Evolutionary conservation across 1,140 invertebrate genomes (phyloP).

Genomic region (Scaptodrosophila lebanonensis): DNA sequence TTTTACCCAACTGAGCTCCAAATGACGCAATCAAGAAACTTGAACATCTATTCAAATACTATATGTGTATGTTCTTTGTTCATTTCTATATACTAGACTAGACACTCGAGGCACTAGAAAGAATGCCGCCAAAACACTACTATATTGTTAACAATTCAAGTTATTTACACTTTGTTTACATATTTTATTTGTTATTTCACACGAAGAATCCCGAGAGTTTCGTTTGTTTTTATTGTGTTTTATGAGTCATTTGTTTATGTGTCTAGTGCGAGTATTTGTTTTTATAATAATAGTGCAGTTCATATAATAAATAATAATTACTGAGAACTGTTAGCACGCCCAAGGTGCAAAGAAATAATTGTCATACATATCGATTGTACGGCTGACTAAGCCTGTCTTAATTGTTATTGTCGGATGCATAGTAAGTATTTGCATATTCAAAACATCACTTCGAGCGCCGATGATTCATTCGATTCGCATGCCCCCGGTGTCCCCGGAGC

Average conservation of each 20-base stretch:
- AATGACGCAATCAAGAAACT: conserved; percentile 54
- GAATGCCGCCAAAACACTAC: conserved; percentile 19
- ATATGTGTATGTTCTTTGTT: too few relatives aligned
- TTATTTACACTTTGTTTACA: conserved; percentile 26
- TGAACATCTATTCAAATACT: background rate
- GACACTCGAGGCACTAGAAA: too few relatives aligned
- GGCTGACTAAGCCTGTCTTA: conserved; percentile 23
- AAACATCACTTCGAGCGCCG: conserved; percentile 7
- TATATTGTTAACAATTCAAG: conserved; percentile 5
- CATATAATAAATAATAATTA: too few relatives aligned
- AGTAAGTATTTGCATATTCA: conserved; percentile 36
- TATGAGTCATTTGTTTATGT: background rate
- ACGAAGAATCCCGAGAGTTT: too few relatives aligned
- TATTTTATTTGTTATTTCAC: conserved; percentile 3
- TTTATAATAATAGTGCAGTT: too few relatives aligned
- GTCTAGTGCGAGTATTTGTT: too few relatives aligned
- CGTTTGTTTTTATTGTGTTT: background rate
- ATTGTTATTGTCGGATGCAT: conserved; percentile 4
- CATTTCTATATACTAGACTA: too few relatives aligned
- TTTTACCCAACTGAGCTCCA: conserved; percentile 17
- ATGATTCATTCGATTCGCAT: conserved; percentile 41
- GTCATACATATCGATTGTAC: too few relatives aligned
- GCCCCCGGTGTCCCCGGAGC: conserved; percentile 2
- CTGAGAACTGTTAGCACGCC: too few relatives aligned
- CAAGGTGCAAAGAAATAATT: too few relatives aligned